A percentile compares a stretch with the other conserved stretches of the same genome.
phyloP scores from a whole-genome alignment of 2,888 invertebrate species.

The Xylophagus ater region DNA sequence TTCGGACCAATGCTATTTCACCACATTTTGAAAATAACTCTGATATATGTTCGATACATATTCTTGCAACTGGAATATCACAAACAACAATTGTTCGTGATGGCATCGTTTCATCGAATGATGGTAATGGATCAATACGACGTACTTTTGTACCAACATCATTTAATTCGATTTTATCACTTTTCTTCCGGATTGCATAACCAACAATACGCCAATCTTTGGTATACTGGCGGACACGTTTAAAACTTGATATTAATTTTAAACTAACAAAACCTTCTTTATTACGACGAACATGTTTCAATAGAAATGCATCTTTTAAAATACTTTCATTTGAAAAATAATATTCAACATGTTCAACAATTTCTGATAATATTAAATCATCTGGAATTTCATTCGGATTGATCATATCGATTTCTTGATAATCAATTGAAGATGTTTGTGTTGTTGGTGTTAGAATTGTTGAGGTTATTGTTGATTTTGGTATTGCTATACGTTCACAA shows the following conservation, averaged over 20 bases:
- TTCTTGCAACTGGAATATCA: constrained; percentile 70
- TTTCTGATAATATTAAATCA: constrained; percentile 65
- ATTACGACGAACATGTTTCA: constrained; percentile 89
- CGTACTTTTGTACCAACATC: constrained; percentile 82
- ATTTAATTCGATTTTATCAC: constrained; percentile 75
- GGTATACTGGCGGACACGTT: constrained; percentile 85
- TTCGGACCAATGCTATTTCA: constrained; percentile 78
- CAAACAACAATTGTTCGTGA: constrained; percentile 84
- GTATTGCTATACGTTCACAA: too few species aligned
- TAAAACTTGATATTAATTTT: constrained; percentile 90
- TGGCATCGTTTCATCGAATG: constrained; percentile 85
- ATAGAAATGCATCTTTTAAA: constrained; percentile 85
- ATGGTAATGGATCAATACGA: constrained; percentile 72
- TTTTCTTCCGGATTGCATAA: constrained; percentile 65
- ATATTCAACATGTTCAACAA: constrained; percentile 82
- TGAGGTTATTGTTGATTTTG: too few species aligned
- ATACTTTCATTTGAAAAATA: constrained; percentile 94
- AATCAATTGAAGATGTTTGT: constrained; percentile 48
- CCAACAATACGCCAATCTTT: constrained; percentile 92
- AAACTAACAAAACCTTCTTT: constrained; percentile 93
- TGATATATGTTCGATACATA: constrained; percentile 83
- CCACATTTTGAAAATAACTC: constrained; percentile 81
- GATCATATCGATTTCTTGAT: constrained; percentile 32
- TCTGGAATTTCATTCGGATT: constrained; percentile 46
- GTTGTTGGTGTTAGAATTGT: too few species aligned